phyloP scores from a whole-genome alignment of 2,113 vertebrate species.

The Chaetorhynchus papuensis region DNA sequence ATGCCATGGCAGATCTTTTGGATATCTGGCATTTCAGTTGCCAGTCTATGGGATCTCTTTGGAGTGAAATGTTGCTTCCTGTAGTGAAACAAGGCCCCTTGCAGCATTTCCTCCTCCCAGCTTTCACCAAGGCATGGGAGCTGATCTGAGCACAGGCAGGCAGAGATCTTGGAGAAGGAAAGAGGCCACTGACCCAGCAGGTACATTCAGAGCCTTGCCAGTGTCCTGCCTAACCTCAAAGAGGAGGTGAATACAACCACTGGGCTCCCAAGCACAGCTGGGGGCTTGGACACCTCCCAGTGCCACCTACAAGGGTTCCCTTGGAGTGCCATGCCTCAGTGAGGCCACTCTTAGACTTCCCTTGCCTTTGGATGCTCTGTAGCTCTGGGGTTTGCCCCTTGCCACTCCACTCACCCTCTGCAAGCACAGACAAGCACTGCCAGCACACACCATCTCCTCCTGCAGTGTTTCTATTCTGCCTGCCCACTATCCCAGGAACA shows the following conservation, averaged over 20 bases:
- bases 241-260: neutral
- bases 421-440: neutral
- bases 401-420: neutral
- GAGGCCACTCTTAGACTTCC: neutral
- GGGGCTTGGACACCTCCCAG: neutral
- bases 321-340: neutral
- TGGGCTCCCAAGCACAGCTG: neutral
- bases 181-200: neutral
- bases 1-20: neutral
- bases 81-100: too few relatives aligned
- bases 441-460: neutral
- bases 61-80: too few relatives aligned
- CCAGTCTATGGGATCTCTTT: neutral
- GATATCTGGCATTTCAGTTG: neutral
- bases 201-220: neutral
- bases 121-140: neutral
- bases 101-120: neutral
- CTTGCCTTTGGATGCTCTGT: neutral
- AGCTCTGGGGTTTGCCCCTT: neutral
- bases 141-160: neutral
- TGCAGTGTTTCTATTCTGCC: neutral
- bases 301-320: neutral
- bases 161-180: rapidly evolving
- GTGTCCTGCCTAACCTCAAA: neutral
- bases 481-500: neutral